Base-by-base conservation (phyloP, 1,140 invertebrate species). In the Pectinophora gossypiella region DNA sequence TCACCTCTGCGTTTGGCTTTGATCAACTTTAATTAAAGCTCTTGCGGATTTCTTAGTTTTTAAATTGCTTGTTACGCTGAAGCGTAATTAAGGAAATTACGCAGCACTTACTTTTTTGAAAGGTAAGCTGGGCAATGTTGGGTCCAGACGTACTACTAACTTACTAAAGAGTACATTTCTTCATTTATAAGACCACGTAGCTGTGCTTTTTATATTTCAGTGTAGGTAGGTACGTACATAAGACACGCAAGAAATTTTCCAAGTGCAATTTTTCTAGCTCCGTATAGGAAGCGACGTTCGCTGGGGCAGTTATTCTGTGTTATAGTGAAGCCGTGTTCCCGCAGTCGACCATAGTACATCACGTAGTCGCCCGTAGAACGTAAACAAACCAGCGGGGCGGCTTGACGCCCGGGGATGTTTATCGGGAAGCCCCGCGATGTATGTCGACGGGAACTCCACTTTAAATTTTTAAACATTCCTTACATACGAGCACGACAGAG, bases 381-480 rank as follows among this genome's bases (percentile, higher is more conserved):
- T 68, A 74, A 74, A 74, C 65, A 65, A 68, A 66, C 56, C 57
- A 42, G 53, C 56, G 54, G 44, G 50, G 46, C 54, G 61, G 38
- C 56, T 38, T 61, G 57, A 58, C 59, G 64, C 69, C 69, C 67
- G 67, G 67, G 65, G 65, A 73, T 76, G 64, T 76, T 76, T 76
- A 76, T 76, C 72, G 60, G 58, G 58, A 64, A 61, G 55, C 54
- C 52, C 53, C 54, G 42, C 63, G 54, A 68, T 68, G 58, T 58
- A 68, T 59, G 68, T 63, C 62, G 56, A 48, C 54, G 56, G 64
- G 59, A 71, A 67, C 50, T 61, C 55, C 61, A 69, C 59, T 76
- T 74, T 74, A 70, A 64, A 76, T 72, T 74, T 76, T 74, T 76
- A 76, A 74, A 70, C 64, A 40, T 40, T 18, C 36, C 36, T 40